A percentile compares a stretch with the other conserved stretches of the same genome.
Conservation (phyloP, 2,797 vertebrate genomes). For the Aldrovandia affinis region DNA sequence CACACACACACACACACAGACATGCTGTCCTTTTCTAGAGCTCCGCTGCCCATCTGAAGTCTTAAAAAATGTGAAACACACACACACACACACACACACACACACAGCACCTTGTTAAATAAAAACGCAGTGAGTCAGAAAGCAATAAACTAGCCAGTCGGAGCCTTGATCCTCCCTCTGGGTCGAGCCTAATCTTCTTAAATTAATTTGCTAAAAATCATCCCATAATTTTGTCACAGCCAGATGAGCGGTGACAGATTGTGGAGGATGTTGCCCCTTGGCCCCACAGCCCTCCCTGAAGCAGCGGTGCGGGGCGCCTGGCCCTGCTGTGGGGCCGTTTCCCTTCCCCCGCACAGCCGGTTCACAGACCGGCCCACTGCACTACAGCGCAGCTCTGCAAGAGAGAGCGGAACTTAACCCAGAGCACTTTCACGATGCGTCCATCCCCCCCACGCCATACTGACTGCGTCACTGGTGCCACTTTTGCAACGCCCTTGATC, state of each 20-base stretch:
- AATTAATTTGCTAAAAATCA: not conserved
- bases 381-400: not conserved
- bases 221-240: conserved; percentile 37
- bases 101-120: not conserved
- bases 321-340: not conserved
- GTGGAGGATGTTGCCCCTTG: not conserved
- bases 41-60: not conserved
- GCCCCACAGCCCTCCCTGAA: not conserved
- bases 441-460: not conserved
- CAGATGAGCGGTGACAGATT: conserved; percentile 31
- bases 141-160: not conserved
- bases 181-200: not conserved
- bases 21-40: not conserved
- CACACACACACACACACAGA: conserved; percentile 15
- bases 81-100: conserved; percentile 22
- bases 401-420: not conserved
- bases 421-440: not conserved
- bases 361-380: not conserved
- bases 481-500: not conserved
- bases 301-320: not conserved
- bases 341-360: not conserved
- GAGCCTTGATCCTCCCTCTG: not conserved
- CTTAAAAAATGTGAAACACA: not conserved
- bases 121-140: not conserved
- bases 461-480: not conserved